Evolutionary conservation across 2,113 vertebrate genomes (phyloP).

Genomic region (Rhynchomys soricoides): DNA sequence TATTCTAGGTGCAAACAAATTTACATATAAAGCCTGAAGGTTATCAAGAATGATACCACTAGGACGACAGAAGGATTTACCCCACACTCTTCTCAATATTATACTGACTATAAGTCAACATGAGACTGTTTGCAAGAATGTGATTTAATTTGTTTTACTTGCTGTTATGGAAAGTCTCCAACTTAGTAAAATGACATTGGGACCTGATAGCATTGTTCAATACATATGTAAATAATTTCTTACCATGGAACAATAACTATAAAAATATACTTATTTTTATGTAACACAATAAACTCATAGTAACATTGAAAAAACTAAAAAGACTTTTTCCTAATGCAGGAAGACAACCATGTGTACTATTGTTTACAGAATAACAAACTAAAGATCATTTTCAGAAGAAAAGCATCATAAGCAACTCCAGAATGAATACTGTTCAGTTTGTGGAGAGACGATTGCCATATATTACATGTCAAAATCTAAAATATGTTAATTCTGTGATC

Average conservation of each 20-base stretch:
- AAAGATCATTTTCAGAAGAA: not conserved
- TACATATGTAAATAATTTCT: constrained; percentile 42
- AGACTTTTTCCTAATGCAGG: not conserved
- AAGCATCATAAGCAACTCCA: not conserved
- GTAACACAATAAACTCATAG: not conserved
- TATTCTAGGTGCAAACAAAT: not conserved
- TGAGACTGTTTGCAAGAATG: not conserved
- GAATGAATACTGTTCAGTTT: not conserved
- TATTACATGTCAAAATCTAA: not conserved
- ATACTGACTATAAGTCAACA: not conserved
- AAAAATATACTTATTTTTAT: constrained; percentile 5
- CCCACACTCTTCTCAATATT: not conserved
- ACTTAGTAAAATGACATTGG: constrained; percentile 18
- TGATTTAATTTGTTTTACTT: constrained; percentile 27
- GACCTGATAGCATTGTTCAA: not conserved
- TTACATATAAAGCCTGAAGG: not conserved
- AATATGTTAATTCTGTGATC: not conserved
- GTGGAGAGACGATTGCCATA: not conserved
- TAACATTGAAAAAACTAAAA: not conserved
- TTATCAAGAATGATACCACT: not conserved
- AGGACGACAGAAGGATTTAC: not conserved
- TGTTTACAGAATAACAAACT: not conserved
- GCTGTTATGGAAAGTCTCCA: not conserved
- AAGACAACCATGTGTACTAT: not conserved
- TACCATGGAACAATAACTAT: not conserved